Evolutionary conservation across 2,797 vertebrate species (phyloP), one percentile per base, ranked within the genome.

Genomic region (Champsocephalus gunnari): DNA sequence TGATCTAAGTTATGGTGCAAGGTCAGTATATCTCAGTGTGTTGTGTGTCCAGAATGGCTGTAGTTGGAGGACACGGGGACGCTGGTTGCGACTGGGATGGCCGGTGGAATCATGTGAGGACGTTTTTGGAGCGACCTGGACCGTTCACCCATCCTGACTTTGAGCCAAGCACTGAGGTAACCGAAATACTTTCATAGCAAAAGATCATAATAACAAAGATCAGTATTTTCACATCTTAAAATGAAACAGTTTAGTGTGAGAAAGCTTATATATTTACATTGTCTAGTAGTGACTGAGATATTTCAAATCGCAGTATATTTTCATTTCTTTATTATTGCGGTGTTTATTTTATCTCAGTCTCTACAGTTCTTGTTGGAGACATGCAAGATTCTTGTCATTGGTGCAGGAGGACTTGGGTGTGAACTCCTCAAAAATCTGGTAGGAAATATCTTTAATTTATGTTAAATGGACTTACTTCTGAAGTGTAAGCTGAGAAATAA

Each of bases 351-450:
- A 1, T 60, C 13, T 79, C 66, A 98, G 96, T 96, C 96, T 56
- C 94, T 99, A 58, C 96, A 97, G 76, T 99, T 99, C 94, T 93
- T 99, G 86, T 93, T 99, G 92, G 96, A 97, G 82, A 98, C 97
- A 11, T 99, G 98, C 93, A 99, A 98, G 93, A 96, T 99, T 84
- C 94, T 99, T 77, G 97, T 99, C 77, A 97, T 99, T 78, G 98
- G 98, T 72, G 97, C 97, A 70, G 98, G 98, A 84, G 98, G 98
- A 85, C 96, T 99, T 87, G 98, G 98, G 90, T 99, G 98, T 81
- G 98, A 99, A 87, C 97, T 99, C 71, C 96, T 99, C 47, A 99
- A 99, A 95, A 96, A 99, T 90, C 94, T 99, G 96, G 98, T 99
- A 96, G 80, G 91, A 64, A 67, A 61, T 9, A 14, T 0, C 11